Evolutionary conservation across 2,888 invertebrate genomes (phyloP), one percentile per base, ranked within the genome.

Genomic region (Deilephila porcellus): DNA sequence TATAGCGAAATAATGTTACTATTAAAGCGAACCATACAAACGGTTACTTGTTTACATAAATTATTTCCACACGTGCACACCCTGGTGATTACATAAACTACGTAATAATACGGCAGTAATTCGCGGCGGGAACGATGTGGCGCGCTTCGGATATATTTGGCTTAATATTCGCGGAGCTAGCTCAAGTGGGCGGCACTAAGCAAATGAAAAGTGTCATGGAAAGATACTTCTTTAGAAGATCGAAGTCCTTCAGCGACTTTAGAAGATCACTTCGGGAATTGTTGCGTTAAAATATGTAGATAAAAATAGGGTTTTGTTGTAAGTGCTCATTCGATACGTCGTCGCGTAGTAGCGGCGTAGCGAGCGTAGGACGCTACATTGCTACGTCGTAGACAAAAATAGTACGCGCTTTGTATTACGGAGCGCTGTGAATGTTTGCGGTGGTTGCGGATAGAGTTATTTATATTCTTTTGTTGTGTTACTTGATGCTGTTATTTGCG

Each of bases 311-410:
- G 64, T 52, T 67, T 52, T 67, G 25, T 52, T 19, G 17, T 3
- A 25, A 67, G 67, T 67, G 67, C 52, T 11, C 8, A 14, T n/a
- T 64, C 37, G 25, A 25, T 29, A 8, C 1, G 11, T 45, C 67
- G 67, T n/a, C n/a, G n/a, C n/a, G n/a, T n/a, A n/a, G n/a, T 67
- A 67, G 67, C 1, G 25, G 25, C 52, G 67, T 67, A 67, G 67
- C 67, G 25, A 67, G 25, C 67, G 67, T 67, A 52, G 67, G 25
- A 14, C 1, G 45, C 45, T 67, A 67, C 64, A 20, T 45, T 17
- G 52, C 67, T 67, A 67, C 67, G 67, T 29, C 52, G 52, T 67
- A 67, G 52, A 67, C 56, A 56, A n/a, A 56, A 56, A 25, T 25
- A 17, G 52, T 45, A 17, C 14, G 17, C 34, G 19, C 5, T 45